Conservation (phyloP, 2,797 vertebrate genomes). For the Neosalanx taihuensis region DNA sequence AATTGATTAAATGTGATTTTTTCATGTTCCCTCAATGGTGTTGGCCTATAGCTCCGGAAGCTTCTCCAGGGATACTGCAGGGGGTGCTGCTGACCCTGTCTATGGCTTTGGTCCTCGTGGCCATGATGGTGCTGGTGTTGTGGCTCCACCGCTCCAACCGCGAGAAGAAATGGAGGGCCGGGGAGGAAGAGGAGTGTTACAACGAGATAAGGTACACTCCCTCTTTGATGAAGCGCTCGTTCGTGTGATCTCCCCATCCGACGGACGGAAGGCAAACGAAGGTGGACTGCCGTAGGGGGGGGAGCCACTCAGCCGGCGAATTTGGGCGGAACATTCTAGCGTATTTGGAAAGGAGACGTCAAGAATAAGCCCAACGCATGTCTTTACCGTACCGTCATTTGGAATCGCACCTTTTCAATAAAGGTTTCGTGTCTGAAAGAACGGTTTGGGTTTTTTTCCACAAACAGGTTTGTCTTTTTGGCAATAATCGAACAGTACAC, state of each 20-base stretch:
- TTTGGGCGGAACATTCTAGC: background rate
- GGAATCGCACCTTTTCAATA: too few species aligned
- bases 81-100: constrained; percentile 70
- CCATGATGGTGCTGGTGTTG: constrained; percentile 67
- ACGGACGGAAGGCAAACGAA: background rate
- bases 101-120: constrained; percentile 74
- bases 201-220: constrained; percentile 71
- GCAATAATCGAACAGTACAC: background rate
- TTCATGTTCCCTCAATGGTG: background rate
- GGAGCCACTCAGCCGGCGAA: too few species aligned
- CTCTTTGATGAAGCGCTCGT: constrained; percentile 72
- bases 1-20: too few species aligned
- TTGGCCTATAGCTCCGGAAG: constrained; percentile 50
- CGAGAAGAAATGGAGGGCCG: constrained; percentile 52
- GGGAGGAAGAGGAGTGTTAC: constrained; percentile 65
- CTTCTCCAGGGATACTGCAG: constrained; percentile 68
- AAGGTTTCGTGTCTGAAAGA: too few species aligned
- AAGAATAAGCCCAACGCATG: background rate
- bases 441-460: background rate
- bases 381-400: too few species aligned
- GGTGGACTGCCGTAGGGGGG: background rate
- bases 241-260: constrained; percentile 62
- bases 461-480: too few species aligned
- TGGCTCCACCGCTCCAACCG: constrained; percentile 75
- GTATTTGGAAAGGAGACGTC: background rate